Evolutionary conservation across 2,113 vertebrate genomes (phyloP).

Genomic region (Cyanistes caeruleus): DNA sequence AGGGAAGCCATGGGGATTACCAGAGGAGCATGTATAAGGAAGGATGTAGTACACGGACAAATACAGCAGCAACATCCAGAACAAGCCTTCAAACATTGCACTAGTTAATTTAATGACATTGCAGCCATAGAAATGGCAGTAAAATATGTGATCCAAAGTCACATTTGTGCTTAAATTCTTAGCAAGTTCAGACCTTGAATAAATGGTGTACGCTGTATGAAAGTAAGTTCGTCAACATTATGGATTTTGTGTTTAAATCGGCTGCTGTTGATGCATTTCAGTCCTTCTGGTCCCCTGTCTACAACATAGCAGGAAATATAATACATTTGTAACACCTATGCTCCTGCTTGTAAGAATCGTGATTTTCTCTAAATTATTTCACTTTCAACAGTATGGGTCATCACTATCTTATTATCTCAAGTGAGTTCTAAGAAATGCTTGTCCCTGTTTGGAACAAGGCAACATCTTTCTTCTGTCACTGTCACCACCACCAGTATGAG

Average conservation of each 20-base stretch:
- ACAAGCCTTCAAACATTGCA: not conserved
- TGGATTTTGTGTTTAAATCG: not conserved
- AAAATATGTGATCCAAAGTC: not conserved
- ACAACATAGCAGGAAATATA: not conserved
- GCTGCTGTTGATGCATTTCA: not conserved
- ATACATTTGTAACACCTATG: not conserved
- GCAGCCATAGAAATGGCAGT: not conserved
- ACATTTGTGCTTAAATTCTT: not conserved
- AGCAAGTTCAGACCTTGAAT: not conserved
- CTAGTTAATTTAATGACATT: not conserved
- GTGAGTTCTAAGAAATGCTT: not conserved
- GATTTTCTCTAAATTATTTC: not conserved
- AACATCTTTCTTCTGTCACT: not conserved
- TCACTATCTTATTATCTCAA: not conserved
- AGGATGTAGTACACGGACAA: not conserved
- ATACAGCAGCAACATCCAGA: not conserved
- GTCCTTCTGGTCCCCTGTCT: not conserved
- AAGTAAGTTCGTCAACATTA: not conserved
- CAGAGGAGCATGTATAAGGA: not conserved
- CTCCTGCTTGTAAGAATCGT: not conserved
- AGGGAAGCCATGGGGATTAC: not conserved
- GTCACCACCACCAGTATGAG: not conserved
- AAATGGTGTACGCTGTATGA: rapidly evolving
- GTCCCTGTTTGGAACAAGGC: not conserved
- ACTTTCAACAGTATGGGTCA: not conserved